phyloP scores from a whole-genome alignment of 2,797 vertebrate species.

The Heliangelus exortis region DNA sequence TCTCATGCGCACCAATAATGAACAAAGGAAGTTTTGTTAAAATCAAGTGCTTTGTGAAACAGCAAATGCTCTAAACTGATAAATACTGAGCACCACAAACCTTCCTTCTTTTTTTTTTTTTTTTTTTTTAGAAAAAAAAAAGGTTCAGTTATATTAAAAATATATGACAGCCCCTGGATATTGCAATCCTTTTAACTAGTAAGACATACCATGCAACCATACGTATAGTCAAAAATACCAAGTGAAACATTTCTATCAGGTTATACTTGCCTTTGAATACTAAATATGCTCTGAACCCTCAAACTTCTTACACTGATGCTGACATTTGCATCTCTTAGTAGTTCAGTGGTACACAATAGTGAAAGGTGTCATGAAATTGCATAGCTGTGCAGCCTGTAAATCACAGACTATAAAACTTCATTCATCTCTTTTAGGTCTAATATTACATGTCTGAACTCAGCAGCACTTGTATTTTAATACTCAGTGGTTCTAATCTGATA shows the following conservation, averaged over 20 bases:
- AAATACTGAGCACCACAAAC: background rate
- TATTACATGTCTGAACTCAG: background rate
- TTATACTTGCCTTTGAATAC: background rate
- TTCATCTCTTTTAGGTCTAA: background rate
- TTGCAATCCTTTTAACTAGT: background rate
- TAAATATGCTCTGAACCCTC: background rate
- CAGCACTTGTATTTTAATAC: background rate
- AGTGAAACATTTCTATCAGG: background rate
- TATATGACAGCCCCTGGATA: background rate
- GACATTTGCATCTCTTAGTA: constrained; percentile 4
- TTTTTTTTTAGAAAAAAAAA: background rate
- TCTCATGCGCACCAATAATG: background rate
- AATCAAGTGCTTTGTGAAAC: background rate
- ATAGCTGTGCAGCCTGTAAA: background rate
- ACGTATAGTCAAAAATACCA: background rate
- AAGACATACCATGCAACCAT: background rate
- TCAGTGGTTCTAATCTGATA: background rate
- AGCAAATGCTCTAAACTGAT: background rate
- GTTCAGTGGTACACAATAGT: background rate
- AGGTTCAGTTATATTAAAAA: background rate
- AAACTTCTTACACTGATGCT: background rate
- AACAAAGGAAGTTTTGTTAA: background rate
- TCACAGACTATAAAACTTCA: background rate
- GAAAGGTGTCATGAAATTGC: background rate
- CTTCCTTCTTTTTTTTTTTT: too few relatives aligned